Base-by-base conservation (phyloP, 2,797 vertebrate genomes). In the Sebastes vulpes region DNA sequence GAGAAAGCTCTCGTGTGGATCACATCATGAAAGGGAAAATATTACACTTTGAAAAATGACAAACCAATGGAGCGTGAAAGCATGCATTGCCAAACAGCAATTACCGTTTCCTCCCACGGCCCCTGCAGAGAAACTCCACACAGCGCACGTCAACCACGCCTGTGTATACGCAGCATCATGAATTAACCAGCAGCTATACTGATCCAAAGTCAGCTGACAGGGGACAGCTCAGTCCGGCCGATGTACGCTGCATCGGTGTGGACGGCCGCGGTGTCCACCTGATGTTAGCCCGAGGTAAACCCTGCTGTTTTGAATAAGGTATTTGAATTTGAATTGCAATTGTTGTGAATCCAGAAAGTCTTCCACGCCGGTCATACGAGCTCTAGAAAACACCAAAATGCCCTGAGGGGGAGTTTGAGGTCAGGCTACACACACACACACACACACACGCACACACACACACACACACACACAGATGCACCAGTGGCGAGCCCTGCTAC, bases 21-120 rank as follows among this genome's bases (percentile, higher is more conserved):
- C 91, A 69, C 86, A 84, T 88, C 86, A 89, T 81, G 65, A 86
- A 80, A 85, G 42, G 69, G 65, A 89, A 93, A 90, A 89, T 89
- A 88, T 90, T 79, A 72, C 60, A 82, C 83, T 89, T 84, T 92
- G 89, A 93, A 90, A 92, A 91, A 92, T 91, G 90, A 91, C 91
- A 92, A 94, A 92, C 86, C 91, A 75, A 90, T 85, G 83, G 79
- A 92, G 90, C 92, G 42, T 93, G 91, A 92, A 88, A 92, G 82
- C 88, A 81, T 81, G 89, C 88, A 89, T 92, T 90, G 84, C 79
- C 84, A 88, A 92, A 90, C 81, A 88, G 85, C 91, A 94, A 93
- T 92, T 92, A 92, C 58, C 4, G 69, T 79, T 88, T 88, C 84
- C 87, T 85, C 72, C 70, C 66, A 21, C 71, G 71, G 78, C 84